These are phyloP conservation scores for Thera obeliscata DNA, from an alignment of 2,888 invertebrate species.

Conservation along the genomic window DNA sequence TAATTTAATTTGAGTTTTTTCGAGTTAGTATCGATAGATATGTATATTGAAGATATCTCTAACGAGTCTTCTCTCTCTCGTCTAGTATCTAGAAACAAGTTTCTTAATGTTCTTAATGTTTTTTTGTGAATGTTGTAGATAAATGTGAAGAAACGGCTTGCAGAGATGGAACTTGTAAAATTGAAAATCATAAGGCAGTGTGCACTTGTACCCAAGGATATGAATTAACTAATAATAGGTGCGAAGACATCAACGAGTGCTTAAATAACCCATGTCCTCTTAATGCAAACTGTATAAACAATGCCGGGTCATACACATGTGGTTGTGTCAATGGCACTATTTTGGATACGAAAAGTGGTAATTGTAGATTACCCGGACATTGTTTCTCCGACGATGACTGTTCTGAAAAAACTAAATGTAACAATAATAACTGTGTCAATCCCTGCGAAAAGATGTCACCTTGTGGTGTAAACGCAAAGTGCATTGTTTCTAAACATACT, in stretches of 20 bases:
- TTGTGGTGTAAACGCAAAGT: conserved; percentile 91
- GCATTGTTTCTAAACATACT: conserved; percentile 87
- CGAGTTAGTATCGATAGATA: no score
- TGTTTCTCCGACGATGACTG: conserved; percentile 92
- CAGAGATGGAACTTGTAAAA: conserved; percentile 91
- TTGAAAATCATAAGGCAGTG: conserved; percentile 87
- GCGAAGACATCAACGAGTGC: conserved; percentile 94
- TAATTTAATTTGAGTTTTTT: conserved; percentile 32
- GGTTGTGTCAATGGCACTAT: conserved; percentile 91
- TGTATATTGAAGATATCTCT: no score
- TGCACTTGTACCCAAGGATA: conserved; percentile 92
- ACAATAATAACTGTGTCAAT: conserved; percentile 90
- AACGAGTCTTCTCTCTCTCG: no score
- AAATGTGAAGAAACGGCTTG: conserved; percentile 92
- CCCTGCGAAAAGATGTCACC: conserved; percentile 87
- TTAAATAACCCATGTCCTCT: conserved; percentile 90
- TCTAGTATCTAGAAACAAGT: no score
- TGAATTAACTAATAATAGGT: conserved; percentile 86
- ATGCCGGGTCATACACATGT: conserved; percentile 91
- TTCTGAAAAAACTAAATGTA: conserved; percentile 90
- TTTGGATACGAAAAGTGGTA: conserved; percentile 88
- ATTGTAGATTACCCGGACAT: conserved; percentile 93
- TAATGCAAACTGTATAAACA: conserved; percentile 91
- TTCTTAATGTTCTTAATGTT: no score
- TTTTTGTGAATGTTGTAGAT: conserved; percentile 78